phyloP scores from a whole-genome alignment of 2,888 invertebrate genomes.

The Gandaritis pyraliata region DNA sequence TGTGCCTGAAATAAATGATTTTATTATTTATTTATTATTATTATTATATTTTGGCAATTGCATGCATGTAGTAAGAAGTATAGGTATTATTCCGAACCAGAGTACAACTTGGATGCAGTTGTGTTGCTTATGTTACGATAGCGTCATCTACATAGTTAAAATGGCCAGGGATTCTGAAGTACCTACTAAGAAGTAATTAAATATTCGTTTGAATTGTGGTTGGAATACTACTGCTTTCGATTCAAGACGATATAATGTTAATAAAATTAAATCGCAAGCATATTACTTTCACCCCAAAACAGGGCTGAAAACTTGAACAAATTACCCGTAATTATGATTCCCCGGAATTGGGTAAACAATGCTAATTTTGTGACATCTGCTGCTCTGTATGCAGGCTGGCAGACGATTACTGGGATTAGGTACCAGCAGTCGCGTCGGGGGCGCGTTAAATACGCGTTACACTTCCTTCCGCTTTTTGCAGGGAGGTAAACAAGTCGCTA shows the following conservation, averaged over 20 bases:
- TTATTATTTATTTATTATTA: too few species aligned
- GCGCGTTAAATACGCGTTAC: constrained; percentile 75
- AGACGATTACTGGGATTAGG: constrained; percentile 75
- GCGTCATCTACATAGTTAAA: too few species aligned
- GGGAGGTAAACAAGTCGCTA: constrained; percentile 20
- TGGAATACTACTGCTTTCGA: too few species aligned
- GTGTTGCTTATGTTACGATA: too few species aligned
- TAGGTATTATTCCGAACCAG: neutral
- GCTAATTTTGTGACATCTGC: constrained; percentile 73
- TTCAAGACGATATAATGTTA: neutral
- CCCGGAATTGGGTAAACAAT: constrained; percentile 65
- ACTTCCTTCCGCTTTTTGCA: constrained; percentile 68
- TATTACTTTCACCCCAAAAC: constrained; percentile 28
- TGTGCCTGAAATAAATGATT: too few species aligned
- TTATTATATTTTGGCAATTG: neutral
- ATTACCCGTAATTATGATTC: constrained; percentile 64
- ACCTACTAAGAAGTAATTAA: too few species aligned
- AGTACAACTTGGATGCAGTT: too few species aligned
- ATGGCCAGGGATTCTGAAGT: too few species aligned
- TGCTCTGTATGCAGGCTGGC: constrained; percentile 68
- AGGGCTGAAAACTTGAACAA: constrained; percentile 29
- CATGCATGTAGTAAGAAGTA: neutral
- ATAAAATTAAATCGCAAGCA: constrained; percentile 5
- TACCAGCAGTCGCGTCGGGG: constrained; percentile 66
- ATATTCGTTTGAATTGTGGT: too few species aligned